Percentiles rank a stretch among this genome's conserved stretches.
These are phyloP conservation scores for Rhinogobio ventralis DNA, from an alignment of 2,797 vertebrate species.

Conservation along the genomic window DNA sequence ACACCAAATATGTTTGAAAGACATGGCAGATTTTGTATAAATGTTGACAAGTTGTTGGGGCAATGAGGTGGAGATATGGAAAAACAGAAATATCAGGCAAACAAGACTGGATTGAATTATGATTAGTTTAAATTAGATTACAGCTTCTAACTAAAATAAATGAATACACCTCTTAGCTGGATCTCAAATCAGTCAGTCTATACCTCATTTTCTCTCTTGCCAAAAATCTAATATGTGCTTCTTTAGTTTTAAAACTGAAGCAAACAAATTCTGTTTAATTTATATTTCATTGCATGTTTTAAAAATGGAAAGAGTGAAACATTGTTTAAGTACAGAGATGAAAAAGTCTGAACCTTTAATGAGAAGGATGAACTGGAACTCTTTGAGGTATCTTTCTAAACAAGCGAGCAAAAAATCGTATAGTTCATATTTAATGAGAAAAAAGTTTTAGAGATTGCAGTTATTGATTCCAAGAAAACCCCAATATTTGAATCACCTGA, in stretches of 20 bases:
- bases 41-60: slow-evolving; percentile 15
- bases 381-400: neutral
- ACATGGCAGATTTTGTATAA: slow-evolving; percentile 7
- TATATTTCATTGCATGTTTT: neutral
- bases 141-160: slow-evolving; percentile 38
- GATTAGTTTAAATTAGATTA: slow-evolving; percentile 58
- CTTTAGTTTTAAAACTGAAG: neutral
- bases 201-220: neutral
- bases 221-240: neutral
- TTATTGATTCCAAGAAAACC: neutral
- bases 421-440: slow-evolving; percentile 14
- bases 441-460: neutral
- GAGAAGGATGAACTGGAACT: slow-evolving; percentile 19
- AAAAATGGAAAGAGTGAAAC: neutral
- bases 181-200: neutral
- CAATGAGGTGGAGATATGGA: slow-evolving; percentile 26
- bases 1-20: slow-evolving; percentile 7
- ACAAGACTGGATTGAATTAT: slow-evolving; percentile 37
- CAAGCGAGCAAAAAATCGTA: neutral
- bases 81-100: slow-evolving; percentile 33
- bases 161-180: slow-evolving; percentile 3
- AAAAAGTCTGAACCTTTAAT: slow-evolving; percentile 10
- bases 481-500: slow-evolving; percentile 7
- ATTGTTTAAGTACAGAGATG: slow-evolving; percentile 6
- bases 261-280: neutral